Evolutionary conservation across 2,113 vertebrate species (phyloP), one percentile per base, ranked within the genome.

Genomic region (Ascaphus truei): DNA sequence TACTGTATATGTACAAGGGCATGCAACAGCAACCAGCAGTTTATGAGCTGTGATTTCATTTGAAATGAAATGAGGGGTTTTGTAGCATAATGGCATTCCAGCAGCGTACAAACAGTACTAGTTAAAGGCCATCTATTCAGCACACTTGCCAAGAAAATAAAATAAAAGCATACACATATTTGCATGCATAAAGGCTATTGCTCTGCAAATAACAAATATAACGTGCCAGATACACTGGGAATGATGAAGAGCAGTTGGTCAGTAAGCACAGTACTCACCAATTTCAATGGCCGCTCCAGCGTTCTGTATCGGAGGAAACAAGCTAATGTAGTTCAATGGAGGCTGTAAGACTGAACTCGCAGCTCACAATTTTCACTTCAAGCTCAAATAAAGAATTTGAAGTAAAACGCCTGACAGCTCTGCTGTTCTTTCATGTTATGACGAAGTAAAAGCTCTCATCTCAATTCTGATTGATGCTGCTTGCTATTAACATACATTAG

Each of bases 281-380:
- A 73, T 81, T 67, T 85, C 79, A 85, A 65, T 77, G 79, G 83
- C 84, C 80, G 80, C 76, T 72, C 73, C 69, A 81, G 83, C 75
- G 76, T 66, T 74, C 75, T 16, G 53, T 7, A 20, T 53, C 67
- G n/a, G 33, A 18, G 20, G 15, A 18, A 45, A 34, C 13, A 64
- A 81, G 75, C 78, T 84, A 61, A 75, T 80, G 74, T 20, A 20
- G 73, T 30, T 76, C 82, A 69, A 79, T 75, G 55, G 76, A 79
- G 80, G 16, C 75, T 62, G 34, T 39, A 68, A 88, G 79, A 78
- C 77, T 77, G 78, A 81, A 81, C 73, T 83, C 83, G 68, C 82
- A 85, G 82, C 82, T 84, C 83, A 83, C 86, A 85, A 86, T 88
- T 87, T 84, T 83, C 79, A 79, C 83, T 86, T 85, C 85, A 80